Evolutionary conservation across 35 echinoderm and acorn worm species (phyloP).

Genomic region (Heliocidaris erythrogramma): DNA sequence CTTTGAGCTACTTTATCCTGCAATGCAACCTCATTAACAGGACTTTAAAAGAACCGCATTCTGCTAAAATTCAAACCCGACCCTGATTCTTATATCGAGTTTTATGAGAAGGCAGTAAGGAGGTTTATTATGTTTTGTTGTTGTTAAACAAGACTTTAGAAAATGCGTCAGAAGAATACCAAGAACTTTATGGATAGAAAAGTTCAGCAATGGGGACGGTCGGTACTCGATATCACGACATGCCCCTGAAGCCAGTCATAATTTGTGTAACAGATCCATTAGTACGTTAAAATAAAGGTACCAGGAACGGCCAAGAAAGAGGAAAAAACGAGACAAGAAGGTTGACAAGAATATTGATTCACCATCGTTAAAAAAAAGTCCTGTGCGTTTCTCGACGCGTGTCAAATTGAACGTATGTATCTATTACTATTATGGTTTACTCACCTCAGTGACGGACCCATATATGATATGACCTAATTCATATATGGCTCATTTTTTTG

Average conservation of each 20-base stretch:
- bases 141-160: too few relatives aligned
- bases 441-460: neutral
- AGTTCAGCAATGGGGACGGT: neutral
- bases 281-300: neutral
- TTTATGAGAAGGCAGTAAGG: too few relatives aligned
- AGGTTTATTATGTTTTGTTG: too few relatives aligned
- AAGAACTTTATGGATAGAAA: neutral
- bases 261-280: conserved; percentile 2
- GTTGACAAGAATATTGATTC: conserved; percentile 18
- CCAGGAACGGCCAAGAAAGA: neutral
- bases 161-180: too few relatives aligned
- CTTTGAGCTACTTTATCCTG: too few relatives aligned
- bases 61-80: too few relatives aligned
- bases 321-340: neutral
- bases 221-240: neutral
- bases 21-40: too few relatives aligned
- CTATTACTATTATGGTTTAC: neutral
- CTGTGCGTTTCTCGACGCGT: neutral
- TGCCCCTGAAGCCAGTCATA: neutral
- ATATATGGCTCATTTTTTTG: neutral
- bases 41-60: too few relatives aligned
- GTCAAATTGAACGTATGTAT: neutral
- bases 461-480: neutral
- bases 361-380: neutral
- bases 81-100: too few relatives aligned